Evolutionary conservation across 2,888 invertebrate genomes (phyloP).

Genomic region (Eucera pruinosa): DNA sequence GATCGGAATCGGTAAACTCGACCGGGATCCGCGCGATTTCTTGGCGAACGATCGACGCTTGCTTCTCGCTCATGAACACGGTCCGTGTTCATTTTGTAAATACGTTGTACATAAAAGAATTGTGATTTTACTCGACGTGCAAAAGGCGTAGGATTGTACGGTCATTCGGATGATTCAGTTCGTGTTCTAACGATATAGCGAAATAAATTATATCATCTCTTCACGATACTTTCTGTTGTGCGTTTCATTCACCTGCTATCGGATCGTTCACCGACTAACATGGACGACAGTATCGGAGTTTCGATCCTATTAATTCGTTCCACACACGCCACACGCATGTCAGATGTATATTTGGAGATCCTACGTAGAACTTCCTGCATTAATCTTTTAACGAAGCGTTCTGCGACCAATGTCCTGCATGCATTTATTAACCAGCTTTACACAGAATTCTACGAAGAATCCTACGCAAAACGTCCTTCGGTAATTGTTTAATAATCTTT

Average conservation of each 20-base stretch:
- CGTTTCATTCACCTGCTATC: slow-evolving; percentile 27
- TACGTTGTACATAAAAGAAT: slow-evolving; percentile 78
- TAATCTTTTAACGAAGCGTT: too few relatives aligned
- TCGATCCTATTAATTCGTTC: too few relatives aligned
- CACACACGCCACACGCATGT: too few relatives aligned
- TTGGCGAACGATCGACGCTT: slow-evolving; percentile 27
- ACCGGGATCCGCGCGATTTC: slow-evolving; percentile 15
- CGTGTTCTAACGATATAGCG: slow-evolving; percentile 82
- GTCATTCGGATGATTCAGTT: slow-evolving; percentile 78
- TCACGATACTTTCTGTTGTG: slow-evolving; percentile 53
- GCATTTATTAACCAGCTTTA: too few relatives aligned
- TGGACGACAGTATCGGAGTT: neutral
- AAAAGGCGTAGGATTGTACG: slow-evolving; percentile 76
- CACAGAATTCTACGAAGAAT: too few relatives aligned
- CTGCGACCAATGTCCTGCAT: too few relatives aligned
- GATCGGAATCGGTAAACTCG: slow-evolving; percentile 14
- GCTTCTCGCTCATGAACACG: neutral
- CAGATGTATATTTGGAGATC: too few relatives aligned
- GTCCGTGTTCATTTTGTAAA: slow-evolving; percentile 63
- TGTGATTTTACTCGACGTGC: slow-evolving; percentile 81
- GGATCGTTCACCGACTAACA: neutral
- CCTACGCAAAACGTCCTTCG: too few relatives aligned
- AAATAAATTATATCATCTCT: slow-evolving; percentile 82
- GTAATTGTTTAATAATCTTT: too few relatives aligned
- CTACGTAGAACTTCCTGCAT: too few relatives aligned